phyloP scores from a whole-genome alignment of 2,888 invertebrate genomes.

The Stenolophus ochropezus region DNA sequence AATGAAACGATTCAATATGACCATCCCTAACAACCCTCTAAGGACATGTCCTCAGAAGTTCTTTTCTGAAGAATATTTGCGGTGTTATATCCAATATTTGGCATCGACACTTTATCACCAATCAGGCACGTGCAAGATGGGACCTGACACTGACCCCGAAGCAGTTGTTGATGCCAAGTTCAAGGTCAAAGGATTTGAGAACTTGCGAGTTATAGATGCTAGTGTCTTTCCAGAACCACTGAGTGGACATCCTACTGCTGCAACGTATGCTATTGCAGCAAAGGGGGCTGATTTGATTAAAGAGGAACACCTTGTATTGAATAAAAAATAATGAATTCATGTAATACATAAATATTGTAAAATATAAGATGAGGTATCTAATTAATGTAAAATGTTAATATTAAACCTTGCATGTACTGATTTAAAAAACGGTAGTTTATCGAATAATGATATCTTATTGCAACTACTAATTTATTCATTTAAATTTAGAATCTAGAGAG shows the following conservation, averaged over 20 bases:
- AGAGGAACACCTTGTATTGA: background rate
- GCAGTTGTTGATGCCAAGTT: conserved; percentile 78
- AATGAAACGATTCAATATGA: conserved; percentile 35
- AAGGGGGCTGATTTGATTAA: conserved; percentile 80
- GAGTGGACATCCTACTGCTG: conserved; percentile 80
- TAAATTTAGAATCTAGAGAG: no score
- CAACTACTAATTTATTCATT: no score
- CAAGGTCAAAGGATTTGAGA: conserved; percentile 75
- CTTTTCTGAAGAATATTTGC: conserved; percentile 80
- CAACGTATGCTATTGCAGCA: conserved; percentile 80
- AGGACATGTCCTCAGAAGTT: conserved; percentile 74
- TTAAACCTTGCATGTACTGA: no score
- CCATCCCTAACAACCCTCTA: conserved; percentile 64
- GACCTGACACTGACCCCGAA: conserved; percentile 75
- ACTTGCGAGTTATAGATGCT: conserved; percentile 78
- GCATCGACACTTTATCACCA: conserved; percentile 80
- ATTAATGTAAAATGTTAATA: no score
- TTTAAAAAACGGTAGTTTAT: no score
- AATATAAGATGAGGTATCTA: no score
- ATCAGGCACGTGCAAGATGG: conserved; percentile 81
- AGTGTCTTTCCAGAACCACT: conserved; percentile 78
- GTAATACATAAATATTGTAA: no score
- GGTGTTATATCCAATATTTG: conserved; percentile 78
- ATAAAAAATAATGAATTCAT: no score
- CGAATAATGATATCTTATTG: no score